Conservation (phyloP, 2,888 invertebrate species). For the Stenichneumon culpator region DNA sequence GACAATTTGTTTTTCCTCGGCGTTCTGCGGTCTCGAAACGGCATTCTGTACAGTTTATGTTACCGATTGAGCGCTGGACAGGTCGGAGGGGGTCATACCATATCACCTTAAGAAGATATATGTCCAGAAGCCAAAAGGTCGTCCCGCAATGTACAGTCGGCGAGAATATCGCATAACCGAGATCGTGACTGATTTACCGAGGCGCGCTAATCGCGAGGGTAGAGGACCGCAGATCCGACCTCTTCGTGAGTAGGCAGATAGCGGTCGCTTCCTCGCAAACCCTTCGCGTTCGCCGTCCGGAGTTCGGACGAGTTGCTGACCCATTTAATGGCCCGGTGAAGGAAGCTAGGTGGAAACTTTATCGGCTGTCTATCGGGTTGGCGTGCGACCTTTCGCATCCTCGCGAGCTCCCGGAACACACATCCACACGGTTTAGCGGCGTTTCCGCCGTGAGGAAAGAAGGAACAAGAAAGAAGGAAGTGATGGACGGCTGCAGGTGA, state of each 20-base stretch:
- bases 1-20: too few species aligned
- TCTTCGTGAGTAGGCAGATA: conserved; percentile 45
- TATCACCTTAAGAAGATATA: neutral
- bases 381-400: conserved; percentile 81
- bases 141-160: neutral
- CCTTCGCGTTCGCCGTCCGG: conserved; percentile 24
- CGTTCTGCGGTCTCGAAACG: too few species aligned
- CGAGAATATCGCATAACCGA: neutral
- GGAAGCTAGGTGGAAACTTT: conserved; percentile 78
- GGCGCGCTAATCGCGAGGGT: conserved; percentile 31
- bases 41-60: too few species aligned
- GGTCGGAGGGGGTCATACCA: neutral
- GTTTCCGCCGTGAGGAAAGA: neutral
- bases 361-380: conserved; percentile 80
- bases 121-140: conserved; percentile 20
- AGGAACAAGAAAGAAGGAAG: conserved; percentile 52
- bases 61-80: too few species aligned
- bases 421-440: neutral
- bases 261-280: conserved; percentile 45
- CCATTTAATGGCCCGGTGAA: conserved; percentile 75
- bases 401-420: conserved; percentile 63
- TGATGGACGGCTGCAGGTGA: conserved; percentile 49
- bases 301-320: conserved; percentile 70
- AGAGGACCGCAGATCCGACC: conserved; percentile 32
- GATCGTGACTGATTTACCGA: conserved; percentile 35